Base-by-base conservation (phyloP, 2,113 vertebrate species). In the Copsychus sechellarum region DNA sequence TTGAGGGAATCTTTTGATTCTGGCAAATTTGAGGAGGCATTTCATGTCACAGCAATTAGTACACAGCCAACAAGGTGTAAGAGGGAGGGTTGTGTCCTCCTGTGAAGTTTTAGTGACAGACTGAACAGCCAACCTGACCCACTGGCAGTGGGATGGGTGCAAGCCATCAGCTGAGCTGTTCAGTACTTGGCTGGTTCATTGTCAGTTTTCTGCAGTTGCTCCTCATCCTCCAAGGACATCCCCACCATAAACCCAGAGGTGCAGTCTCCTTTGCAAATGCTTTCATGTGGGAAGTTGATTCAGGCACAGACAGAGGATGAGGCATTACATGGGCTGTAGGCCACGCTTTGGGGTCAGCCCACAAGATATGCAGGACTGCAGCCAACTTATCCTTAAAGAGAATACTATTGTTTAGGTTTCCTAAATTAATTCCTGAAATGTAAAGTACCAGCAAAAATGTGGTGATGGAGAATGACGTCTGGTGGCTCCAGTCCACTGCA, bases 341-440 rank as follows among this genome's bases (percentile, higher is more conserved):
- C 33, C 14, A 62, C 6, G 1, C 12, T 94, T 94, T 86, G 33
- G 62, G 65, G 91, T 94, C 80, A 88, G 48, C 53, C 64, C 87
- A 67, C 71, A 88, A 96, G 92, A 79, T 60, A 60, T 29, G 40
- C 43, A 76, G 69, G 57, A 58, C 13, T 60, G 67, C 45, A 90
- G 66, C 73, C 80, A 95, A 67, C 11, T 47, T 65, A 67, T 24
- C 43, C 82, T 62, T 80, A 61, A 95, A 76, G 31, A 84, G 42
- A 86, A 78, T 62, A 47, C 34, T 33, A 43, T 93, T 88, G 50
- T 69, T 86, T 66, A 23, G 34, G 54, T 78, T 92, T 88, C 87
- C 34, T 88, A 83, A 88, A 96, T 64, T 73, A 81, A 86, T 81
- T 92, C 94, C 91, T 94, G 77, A 81, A 91, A 72, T 65, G 36